Base-by-base conservation (phyloP, 2,113 vertebrate species). In the Pogona vitticeps region DNA sequence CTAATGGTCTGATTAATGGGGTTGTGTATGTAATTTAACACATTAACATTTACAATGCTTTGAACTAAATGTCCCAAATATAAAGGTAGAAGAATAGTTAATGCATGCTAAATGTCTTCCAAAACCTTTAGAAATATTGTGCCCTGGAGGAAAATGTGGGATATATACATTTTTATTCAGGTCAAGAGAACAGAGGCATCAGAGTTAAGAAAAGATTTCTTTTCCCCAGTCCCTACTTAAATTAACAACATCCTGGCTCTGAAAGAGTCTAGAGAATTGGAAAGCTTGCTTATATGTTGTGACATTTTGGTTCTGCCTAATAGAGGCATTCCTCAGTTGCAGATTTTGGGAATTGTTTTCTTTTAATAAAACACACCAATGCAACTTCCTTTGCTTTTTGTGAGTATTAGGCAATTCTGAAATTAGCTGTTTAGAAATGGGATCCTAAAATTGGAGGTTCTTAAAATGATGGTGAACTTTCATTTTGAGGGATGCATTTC, bases 1-100 rank as follows among this genome's bases (percentile, higher is more conserved):
- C 86, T 87, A 90, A 77, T 75, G 81, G 89, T 56, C 80, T 70
- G 80, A 84, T 91, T 90, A 77, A 84, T 88, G 33, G 33, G 68
- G 72, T 40, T 73, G 46, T 68, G 65, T 85, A 21, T 85, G 90
- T 90, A 86, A 76, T 79, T 88, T 23, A 20, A 84, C 31, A 42
- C 90, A 86, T 88, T 88, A 31, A 79, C 18, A 79, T 56, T 72
- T 87, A 46, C 38, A 75, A 63, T 42, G 28, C 28, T 84, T 76
- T 76, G 61, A 61, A 84, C 75, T 76, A 71, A 73, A 15, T 38
- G 72, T 73, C 46, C 52, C 70, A 72, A 83, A 83, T 84, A n/a
- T 21, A 63, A 63, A 76, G 28, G 58, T 46, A 61, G 73, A 61
- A 40, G 21, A 59, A 84, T n/a, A 84, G 58, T 76, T 76, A 76